Evolutionary conservation across 2,888 invertebrate species (phyloP), one percentile per base, ranked within the genome.

Genomic region (Drosophila putrida): DNA sequence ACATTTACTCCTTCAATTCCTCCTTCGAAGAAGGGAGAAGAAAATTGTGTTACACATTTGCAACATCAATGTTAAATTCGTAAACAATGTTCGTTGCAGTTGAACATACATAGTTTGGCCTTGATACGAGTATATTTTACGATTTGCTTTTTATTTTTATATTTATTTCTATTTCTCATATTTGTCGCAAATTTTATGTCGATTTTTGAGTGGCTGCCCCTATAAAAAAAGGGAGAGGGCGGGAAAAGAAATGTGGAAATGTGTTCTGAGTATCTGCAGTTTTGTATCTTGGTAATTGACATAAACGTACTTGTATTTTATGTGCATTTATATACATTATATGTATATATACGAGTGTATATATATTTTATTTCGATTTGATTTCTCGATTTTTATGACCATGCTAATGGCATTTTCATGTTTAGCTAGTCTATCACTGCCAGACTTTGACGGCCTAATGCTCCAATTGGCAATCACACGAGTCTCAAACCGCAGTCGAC

Each of bases 391-490:
- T 78, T 82, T 84, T 71, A 88, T 71, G 74, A 50, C 70, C 74
- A 83, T 83, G 84, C 78, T 83, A 89, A 83, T 89, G 69, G 89
- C 82, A 66, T 89, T 83, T 89, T 75, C 83, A 71, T 83, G 89
- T 89, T 84, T 44, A 59, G 62, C 60, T 55, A 80, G 80, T 80
- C 86, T 65, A 68, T 78, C 75, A 68, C 59, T 64, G 78, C 60
- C 80, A 71, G 55, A 59, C 54, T 49, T 64, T 69, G 78, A 68
- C 65, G 51, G 74, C 74, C 78, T 66, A 81, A 71, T 64, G 75
- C 75, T 44, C 35, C 35, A 49, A 46, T 47, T 69, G 53, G 36
- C 51, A 67, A 38, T 51, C 58, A 50, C 61, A 62, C 57, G 36
- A 53, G 46, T 44, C 63, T 47, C 64, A 57, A 60, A 54, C 58